Base-by-base conservation (phyloP, 2,888 invertebrate species). In the Steromphala cineraria region DNA sequence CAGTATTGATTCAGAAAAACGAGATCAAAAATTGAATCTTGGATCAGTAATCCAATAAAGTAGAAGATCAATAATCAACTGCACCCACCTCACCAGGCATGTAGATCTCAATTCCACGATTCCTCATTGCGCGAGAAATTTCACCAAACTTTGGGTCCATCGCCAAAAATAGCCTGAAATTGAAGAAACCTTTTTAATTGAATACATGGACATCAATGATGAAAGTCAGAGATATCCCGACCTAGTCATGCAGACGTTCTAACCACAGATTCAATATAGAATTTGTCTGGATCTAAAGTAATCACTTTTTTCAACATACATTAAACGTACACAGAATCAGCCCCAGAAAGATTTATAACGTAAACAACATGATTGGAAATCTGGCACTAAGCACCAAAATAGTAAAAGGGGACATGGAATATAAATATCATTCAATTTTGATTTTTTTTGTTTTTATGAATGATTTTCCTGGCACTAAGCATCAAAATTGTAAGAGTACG, bases 41-140 rank as follows among this genome's bases (percentile, higher is more conserved):
- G 46, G 13, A 5, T 46, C 46, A 46, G 46, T 46, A 46, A 46
- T 46, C 46, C 46, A 46, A 46, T 46, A 46, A 46, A 46, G 46
- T 1, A 46, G 46, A 1, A 5, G 46, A 46, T 46, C 46, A 46
- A 46, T 46, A 67, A 74, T 17, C 13, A 80, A n/a, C 5, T 24
- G 52, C 13, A 53, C 79, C 71, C 79, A 90, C 90, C 88, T 92
- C 91, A 53, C 91, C 92, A 7, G 89, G 87, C 80, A 96, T 91
- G 91, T 94, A 96, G 88, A 99, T 96, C 94, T 99, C 99, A 0
- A 99, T 96, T 2, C 99, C 98, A 90, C 99, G 95, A 93, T 99
- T 99, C 82, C 99, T 95, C 99, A 99, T 99, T 0, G 99, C 99
- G 88, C 96, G 95, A 0, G 99, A 99, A 85, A 99, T 96, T 94